A percentile compares a stretch with the other conserved stretches of the same genome.
Conservation (phyloP, 2,888 invertebrate genomes). For the Drosophila neonasuta region DNA sequence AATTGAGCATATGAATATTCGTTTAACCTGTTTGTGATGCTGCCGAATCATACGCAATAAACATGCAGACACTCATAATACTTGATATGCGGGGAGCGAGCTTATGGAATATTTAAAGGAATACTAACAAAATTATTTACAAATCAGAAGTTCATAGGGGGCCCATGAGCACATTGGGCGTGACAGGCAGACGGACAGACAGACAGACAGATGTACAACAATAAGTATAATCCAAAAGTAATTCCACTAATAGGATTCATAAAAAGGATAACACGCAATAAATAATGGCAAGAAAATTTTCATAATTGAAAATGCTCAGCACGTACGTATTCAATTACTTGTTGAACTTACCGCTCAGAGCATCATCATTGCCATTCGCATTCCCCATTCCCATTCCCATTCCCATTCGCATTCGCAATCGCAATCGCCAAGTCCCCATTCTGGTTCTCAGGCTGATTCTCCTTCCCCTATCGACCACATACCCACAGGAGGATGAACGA, state of each 20-base stretch:
- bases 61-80: too few relatives aligned
- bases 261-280: conserved; percentile 78
- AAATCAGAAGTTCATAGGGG: conserved; percentile 41
- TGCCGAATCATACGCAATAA: not conserved
- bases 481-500: not conserved
- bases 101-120: not conserved
- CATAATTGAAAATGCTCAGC: conserved; percentile 76
- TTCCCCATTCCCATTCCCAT: not conserved
- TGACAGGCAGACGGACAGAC: not conserved
- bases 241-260: conserved; percentile 78
- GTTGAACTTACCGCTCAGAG: conserved; percentile 74
- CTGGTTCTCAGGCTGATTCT: conserved; percentile 1
- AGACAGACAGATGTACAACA: conserved; percentile 26
- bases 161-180: conserved; percentile 7
- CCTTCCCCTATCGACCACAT: conserved; percentile 15
- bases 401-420: conserved; percentile 9
- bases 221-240: conserved; percentile 59
- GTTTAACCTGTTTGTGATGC: not conserved
- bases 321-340: conserved; percentile 81
- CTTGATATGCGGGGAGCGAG: too few relatives aligned
- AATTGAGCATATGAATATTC: not conserved
- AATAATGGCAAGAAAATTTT: conserved; percentile 65
- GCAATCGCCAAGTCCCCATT: conserved; percentile 3
- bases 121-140: conserved; percentile 15
- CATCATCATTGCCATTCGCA: conserved; percentile 26